Evolutionary conservation across 2,888 invertebrate genomes (phyloP), one percentile per base, ranked within the genome.

Genomic region (Trissoscelio sp.): DNA sequence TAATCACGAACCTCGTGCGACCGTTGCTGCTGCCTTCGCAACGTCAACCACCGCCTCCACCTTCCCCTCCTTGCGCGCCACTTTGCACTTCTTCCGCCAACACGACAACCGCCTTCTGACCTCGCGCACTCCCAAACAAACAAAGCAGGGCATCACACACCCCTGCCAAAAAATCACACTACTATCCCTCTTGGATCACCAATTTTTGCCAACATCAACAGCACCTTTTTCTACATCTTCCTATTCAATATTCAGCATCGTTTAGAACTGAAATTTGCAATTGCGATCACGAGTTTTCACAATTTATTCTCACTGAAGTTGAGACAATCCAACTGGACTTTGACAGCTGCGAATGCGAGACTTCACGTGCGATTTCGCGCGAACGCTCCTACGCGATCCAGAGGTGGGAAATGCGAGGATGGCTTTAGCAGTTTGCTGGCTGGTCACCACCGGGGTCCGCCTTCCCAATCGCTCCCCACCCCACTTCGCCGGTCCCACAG

Each of bases 81-180:
- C 72, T 72, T 73, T 77, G 58, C 74, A 74, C 78, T 69, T 67
- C 55, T 70, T 39, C 62, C 69, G 66, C 79, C 75, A 74, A 69
- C 57, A 64, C 67, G 57, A 64, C 67, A 70, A 78, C 69, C 83
- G 85, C 86, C 85, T 84, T 83, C 84, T 89, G 87, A 86, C 89
- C 90, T 90, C 90, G 89, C 90, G 89, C 88, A 89, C 89, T 87
- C 85, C 87, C 87, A 89, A 88, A 89, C 89, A 89, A 53, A 53
- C 62, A 89, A 88, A 88, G 88, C 89, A 89, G 90, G 86, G 90
- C 90, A 90, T 90, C 90, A 89, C 88, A 85, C 84, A 84, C 82
- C 81, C 24, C 37, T 12, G 31, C 44, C 55, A 24, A 74, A 46
- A 79, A 83, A 20, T 34, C 86, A 83, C 87, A 86, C 87, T 85